A percentile compares a stretch with the other conserved stretches of the same genome.
phyloP scores from a whole-genome alignment of 2,888 invertebrate genomes.

The Drosophila bunnanda region DNA sequence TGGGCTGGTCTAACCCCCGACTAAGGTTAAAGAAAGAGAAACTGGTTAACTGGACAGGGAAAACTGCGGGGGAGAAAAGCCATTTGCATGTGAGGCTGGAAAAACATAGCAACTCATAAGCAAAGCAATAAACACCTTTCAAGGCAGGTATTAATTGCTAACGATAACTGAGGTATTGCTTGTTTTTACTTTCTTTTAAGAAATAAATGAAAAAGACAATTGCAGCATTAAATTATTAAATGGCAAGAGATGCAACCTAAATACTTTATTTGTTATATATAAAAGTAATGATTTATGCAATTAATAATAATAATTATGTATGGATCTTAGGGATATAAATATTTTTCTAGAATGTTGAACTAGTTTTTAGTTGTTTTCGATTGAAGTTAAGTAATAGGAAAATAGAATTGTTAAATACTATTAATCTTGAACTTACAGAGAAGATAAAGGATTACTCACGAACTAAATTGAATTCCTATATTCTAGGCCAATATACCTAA shows the following conservation, averaged over 20 bases:
- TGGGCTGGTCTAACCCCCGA: slow-evolving; percentile 65
- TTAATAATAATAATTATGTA: no score
- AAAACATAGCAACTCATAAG: slow-evolving; percentile 16
- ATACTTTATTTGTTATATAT: neutral
- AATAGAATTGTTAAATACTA: no score
- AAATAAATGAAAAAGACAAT: neutral
- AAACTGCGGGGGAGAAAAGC: slow-evolving; percentile 19
- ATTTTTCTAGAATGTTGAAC: no score
- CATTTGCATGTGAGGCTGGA: slow-evolving; percentile 26
- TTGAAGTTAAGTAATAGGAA: no score
- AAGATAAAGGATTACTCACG: no score
- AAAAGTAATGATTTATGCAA: no score
- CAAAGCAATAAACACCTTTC: slow-evolving; percentile 13
- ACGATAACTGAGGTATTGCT: neutral
- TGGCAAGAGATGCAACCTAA: neutral
- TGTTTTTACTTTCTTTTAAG: neutral
- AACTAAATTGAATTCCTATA: no score
- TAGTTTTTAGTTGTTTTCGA: no score
- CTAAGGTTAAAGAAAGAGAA: slow-evolving; percentile 42
- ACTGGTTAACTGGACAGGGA: slow-evolving; percentile 19
- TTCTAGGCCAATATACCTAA: rapidly evolving
- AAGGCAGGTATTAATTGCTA: slow-evolving; percentile 4
- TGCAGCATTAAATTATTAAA: neutral
- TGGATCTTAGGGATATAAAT: no score
- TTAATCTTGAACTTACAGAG: no score